phyloP scores from a whole-genome alignment of 2,888 invertebrate species.

The Polietes domitor region DNA sequence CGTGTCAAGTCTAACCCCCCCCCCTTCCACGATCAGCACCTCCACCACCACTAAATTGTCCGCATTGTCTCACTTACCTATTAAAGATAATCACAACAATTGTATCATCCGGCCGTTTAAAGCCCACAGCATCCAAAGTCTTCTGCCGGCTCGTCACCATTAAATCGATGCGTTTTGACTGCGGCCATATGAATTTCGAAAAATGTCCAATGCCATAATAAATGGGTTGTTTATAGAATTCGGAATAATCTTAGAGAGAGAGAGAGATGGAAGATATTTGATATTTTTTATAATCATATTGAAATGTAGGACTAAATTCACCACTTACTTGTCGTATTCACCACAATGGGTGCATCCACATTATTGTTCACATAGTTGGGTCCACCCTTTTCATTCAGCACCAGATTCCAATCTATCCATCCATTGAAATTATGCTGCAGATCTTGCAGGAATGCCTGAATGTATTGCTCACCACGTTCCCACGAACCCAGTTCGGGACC shows the following conservation, averaged over 20 bases:
- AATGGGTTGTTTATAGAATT: conserved; percentile 95
- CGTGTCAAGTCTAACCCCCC: conserved; percentile 43
- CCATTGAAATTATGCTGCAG: conserved; percentile 89
- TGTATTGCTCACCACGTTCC: conserved; percentile 87
- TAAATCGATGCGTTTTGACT: conserved; percentile 81
- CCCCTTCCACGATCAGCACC: not conserved
- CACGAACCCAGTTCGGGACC: conserved; percentile 89
- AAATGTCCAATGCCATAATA: conserved; percentile 93
- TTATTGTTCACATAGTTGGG: conserved; percentile 85
- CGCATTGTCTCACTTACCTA: conserved; percentile 78
- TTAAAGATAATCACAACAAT: conserved; percentile 83
- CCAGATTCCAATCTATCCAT: conserved; percentile 97
- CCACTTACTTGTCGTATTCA: conserved; percentile 75
- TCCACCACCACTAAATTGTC: not conserved
- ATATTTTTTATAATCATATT: too few relatives aligned
- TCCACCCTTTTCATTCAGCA: conserved; percentile 88
- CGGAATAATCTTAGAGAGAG: conserved; percentile 80
- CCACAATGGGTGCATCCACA: conserved; percentile 89
- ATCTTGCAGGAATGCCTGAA: conserved; percentile 87
- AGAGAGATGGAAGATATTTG: not conserved
- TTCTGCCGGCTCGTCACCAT: conserved; percentile 70
- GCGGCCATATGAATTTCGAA: conserved; percentile 86
- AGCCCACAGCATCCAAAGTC: conserved; percentile 81
- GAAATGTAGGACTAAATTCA: too few relatives aligned
- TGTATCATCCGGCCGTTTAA: conserved; percentile 82